phyloP scores from a whole-genome alignment of 2,888 invertebrate genomes.

The Lepidonotus clava region DNA sequence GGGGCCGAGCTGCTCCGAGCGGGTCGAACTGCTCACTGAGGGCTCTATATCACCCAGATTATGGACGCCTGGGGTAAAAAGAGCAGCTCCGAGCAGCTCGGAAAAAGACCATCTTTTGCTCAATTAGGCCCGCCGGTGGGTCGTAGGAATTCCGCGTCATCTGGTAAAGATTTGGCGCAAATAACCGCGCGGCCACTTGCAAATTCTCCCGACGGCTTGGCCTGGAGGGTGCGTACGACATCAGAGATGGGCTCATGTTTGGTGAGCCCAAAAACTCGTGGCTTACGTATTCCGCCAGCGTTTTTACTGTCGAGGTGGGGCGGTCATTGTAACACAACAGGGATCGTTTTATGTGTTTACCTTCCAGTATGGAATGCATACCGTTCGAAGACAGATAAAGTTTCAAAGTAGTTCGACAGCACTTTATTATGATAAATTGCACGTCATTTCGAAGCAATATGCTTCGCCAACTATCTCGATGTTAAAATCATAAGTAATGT shows the following conservation, averaged over 20 bases:
- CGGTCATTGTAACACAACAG: too few relatives aligned
- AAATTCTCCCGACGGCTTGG: too few relatives aligned
- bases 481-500: too few relatives aligned
- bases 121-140: constrained; percentile 13
- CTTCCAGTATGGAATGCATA: too few relatives aligned
- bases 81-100: background rate
- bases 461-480: too few relatives aligned
- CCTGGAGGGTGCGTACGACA: background rate
- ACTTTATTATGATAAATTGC: too few relatives aligned
- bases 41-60: background rate
- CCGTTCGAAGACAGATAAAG: too few relatives aligned
- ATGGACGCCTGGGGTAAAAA: constrained; percentile 18
- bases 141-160: too few relatives aligned
- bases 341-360: too few relatives aligned
- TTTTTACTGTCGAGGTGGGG: background rate
- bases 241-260: background rate
- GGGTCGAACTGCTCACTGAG: background rate
- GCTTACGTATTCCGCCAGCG: background rate
- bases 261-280: background rate
- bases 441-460: too few relatives aligned
- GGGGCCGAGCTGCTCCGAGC: background rate
- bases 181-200: background rate
- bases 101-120: constrained; percentile 1
- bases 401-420: too few relatives aligned
- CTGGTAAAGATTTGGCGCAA: background rate